These are phyloP conservation scores for Phortica variegata DNA, from an alignment of 1,140 invertebrate species.

Conservation along the genomic window DNA sequence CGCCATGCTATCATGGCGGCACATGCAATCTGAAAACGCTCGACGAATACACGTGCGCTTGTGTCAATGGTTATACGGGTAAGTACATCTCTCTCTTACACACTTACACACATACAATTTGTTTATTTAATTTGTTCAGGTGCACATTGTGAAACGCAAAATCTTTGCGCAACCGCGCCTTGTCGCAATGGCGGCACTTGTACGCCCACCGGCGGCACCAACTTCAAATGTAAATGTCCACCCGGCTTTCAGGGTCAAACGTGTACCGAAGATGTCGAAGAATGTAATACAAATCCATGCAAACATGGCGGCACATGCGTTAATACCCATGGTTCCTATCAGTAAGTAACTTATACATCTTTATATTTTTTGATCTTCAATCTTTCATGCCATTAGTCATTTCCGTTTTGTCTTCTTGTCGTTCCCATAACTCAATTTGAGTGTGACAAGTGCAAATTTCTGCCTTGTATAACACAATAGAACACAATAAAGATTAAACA, in stretches of 20 bases:
- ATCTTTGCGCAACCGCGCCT: constrained; percentile 84
- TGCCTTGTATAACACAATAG: constrained; percentile 49
- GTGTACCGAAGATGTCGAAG: constrained; percentile 87
- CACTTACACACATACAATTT: background rate
- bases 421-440: constrained; percentile 31
- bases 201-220: constrained; percentile 65
- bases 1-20: constrained; percentile 83
- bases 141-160: constrained; percentile 80
- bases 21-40: constrained; percentile 77
- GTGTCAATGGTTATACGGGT: constrained; percentile 83
- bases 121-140: constrained; percentile 61
- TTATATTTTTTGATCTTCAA: no score
- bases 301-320: constrained; percentile 75
- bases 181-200: constrained; percentile 87
- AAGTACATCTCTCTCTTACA: constrained; percentile 40
- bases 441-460: constrained; percentile 51
- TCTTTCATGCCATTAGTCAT: no score
- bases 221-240: constrained; percentile 82
- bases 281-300: constrained; percentile 79
- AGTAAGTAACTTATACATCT: constrained; percentile 74
- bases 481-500: constrained; percentile 51
- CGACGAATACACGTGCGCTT: constrained; percentile 78
- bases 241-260: constrained; percentile 81
- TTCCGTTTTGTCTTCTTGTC: no score
- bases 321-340: constrained; percentile 88